A percentile compares a stretch with the other conserved stretches of the same genome.
Conservation (phyloP, 2,888 invertebrate species). For the Lithodes maja region DNA sequence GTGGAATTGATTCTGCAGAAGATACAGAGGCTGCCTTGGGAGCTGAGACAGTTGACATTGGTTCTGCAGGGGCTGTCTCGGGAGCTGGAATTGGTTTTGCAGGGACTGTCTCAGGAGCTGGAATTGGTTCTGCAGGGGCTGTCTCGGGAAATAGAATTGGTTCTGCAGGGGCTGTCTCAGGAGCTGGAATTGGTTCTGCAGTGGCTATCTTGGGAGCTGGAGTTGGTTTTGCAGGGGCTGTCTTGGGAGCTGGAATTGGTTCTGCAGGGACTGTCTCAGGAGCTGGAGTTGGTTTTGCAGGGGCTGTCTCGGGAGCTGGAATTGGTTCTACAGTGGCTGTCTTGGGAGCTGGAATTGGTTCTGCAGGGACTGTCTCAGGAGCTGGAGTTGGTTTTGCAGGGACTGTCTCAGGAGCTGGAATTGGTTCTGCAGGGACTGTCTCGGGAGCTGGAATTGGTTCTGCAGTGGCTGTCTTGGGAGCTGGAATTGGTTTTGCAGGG, state of each 20-base stretch:
- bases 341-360: background rate
- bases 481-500: background rate
- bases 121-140: background rate
- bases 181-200: background rate
- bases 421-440: background rate
- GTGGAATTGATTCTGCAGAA: too few species aligned
- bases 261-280: background rate
- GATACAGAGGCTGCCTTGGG: background rate
- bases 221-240: background rate
- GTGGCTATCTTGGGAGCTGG: background rate
- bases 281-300: background rate
- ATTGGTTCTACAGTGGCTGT: background rate
- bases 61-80: background rate
- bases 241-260: background rate
- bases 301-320: background rate
- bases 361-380: background rate
- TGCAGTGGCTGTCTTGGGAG: background rate
- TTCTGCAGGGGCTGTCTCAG: background rate
- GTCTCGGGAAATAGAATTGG: background rate
- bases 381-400: background rate
- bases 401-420: background rate
- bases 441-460: background rate
- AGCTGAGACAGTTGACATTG: background rate
- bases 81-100: background rate
- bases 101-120: background rate